Conservation (phyloP, 2,888 invertebrate species). For the Pristionchus entomophagus region DNA sequence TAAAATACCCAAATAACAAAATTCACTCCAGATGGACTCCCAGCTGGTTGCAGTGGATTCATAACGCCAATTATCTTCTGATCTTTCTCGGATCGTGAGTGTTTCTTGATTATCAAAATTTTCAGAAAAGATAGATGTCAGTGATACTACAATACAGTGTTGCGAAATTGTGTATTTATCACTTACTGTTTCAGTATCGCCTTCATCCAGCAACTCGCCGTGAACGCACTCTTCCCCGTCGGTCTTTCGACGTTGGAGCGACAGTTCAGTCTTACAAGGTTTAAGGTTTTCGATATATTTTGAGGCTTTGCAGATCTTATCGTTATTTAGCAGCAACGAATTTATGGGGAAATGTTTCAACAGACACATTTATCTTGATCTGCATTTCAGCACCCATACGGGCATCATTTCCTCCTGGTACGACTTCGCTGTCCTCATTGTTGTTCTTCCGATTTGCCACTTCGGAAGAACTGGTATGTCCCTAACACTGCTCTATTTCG, state of each 20-base stretch:
- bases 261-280: constrained; percentile 75
- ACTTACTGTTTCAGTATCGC: background rate
- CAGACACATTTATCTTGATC: no score
- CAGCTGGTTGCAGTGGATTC: constrained; percentile 72
- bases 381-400: constrained; percentile 77
- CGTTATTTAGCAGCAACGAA: no score
- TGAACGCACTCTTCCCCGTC: constrained; percentile 74
- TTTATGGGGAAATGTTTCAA: no score
- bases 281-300: no score
- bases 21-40: constrained; percentile 73
- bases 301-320: no score
- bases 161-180: no score
- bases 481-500: no score
- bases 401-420: constrained; percentile 75
- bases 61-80: constrained; percentile 72
- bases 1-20: no score
- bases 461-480: constrained; percentile 70
- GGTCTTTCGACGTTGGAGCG: constrained; percentile 72
- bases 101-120: background rate
- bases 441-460: constrained; percentile 74
- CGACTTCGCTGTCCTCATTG: constrained; percentile 74
- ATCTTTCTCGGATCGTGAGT: constrained; percentile 74
- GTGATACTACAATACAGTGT: no score
- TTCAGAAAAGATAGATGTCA: no score
- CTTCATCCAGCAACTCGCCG: constrained; percentile 71